phyloP scores from a whole-genome alignment of 1,140 invertebrate species.

The Diachasmimorpha longicaudata region DNA sequence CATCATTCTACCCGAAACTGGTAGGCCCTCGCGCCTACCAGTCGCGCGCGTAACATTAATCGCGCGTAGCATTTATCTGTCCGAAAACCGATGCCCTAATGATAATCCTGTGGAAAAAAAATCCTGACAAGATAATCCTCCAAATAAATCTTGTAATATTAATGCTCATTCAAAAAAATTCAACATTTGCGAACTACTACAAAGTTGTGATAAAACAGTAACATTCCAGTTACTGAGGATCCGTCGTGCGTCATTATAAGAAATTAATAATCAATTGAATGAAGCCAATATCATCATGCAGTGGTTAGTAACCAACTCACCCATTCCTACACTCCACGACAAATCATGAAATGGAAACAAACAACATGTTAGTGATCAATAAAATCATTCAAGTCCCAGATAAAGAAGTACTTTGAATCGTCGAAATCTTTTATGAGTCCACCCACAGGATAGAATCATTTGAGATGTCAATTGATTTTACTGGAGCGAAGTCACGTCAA shows the following conservation, averaged over 20 bases:
- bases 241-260: not conserved
- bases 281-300: not conserved
- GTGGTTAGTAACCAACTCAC: slow-evolving; percentile 30
- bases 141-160: too few relatives aligned
- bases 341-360: slow-evolving; percentile 30
- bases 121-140: too few relatives aligned
- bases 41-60: too few relatives aligned
- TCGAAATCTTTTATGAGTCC: not conserved
- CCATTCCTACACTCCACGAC: slow-evolving; percentile 26
- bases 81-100: too few relatives aligned
- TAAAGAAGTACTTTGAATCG: not conserved
- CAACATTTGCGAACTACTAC: too few relatives aligned
- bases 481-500: slow-evolving; percentile 2
- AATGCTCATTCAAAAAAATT: too few relatives aligned
- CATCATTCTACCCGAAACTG: too few relatives aligned
- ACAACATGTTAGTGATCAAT: not conserved
- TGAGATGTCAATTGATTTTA: slow-evolving; percentile 25
- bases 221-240: too few relatives aligned
- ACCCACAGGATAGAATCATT: slow-evolving; percentile 29
- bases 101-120: too few relatives aligned
- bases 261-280: not conserved
- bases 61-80: too few relatives aligned
- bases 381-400: not conserved
- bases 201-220: too few relatives aligned
- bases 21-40: too few relatives aligned